phyloP scores from a whole-genome alignment of 2,113 vertebrate genomes.

The Crotophaga sulcirostris region DNA sequence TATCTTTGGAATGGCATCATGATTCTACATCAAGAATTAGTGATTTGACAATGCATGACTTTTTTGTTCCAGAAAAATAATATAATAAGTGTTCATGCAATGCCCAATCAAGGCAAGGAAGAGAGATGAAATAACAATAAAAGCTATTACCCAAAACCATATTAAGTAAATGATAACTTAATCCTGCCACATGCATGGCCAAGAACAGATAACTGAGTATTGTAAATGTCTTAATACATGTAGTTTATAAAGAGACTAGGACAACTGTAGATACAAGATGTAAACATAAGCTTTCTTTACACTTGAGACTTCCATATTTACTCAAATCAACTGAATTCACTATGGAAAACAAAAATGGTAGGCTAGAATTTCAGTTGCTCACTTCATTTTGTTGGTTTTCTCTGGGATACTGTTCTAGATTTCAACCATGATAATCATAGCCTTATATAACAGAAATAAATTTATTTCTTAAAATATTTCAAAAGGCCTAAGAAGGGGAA shows the following conservation, averaged over 20 bases:
- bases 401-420: background rate
- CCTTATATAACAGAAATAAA: background rate
- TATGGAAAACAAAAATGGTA: background rate
- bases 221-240: background rate
- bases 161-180: background rate
- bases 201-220: background rate
- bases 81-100: background rate
- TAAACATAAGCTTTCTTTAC: background rate
- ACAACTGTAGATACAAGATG: background rate
- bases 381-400: background rate
- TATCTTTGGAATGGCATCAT: background rate
- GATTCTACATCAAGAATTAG: background rate
- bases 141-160: background rate
- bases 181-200: background rate
- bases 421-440: slow-evolving; percentile 22
- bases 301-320: background rate
- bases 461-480: background rate
- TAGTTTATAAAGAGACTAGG: background rate
- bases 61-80: background rate
- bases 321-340: background rate
- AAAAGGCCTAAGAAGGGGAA: background rate
- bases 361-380: background rate
- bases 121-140: background rate
- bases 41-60: background rate
- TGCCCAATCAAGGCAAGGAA: background rate